Evolutionary conservation across 1,140 invertebrate genomes (phyloP), one percentile per base, ranked within the genome.

Genomic region (Drosophila ficusphila): DNA sequence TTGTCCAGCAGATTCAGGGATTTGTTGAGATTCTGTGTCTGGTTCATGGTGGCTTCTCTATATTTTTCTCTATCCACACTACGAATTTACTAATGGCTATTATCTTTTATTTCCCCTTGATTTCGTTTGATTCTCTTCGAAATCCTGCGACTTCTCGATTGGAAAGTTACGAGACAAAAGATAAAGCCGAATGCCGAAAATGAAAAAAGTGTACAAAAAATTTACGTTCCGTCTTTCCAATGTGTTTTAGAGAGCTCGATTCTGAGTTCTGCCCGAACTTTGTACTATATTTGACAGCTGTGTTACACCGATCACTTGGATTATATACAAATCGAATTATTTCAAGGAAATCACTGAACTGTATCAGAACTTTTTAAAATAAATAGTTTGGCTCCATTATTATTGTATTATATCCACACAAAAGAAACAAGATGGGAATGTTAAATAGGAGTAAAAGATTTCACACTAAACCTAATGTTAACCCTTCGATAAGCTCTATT

Each of bases 1-100:
- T 74, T 82, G 7, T 46, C 21, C 21, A 82, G 12, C 12, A 82
- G 48, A 27, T 67, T 52, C 11, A 82, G n/a, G 1, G 48, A 4
- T 3, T 33, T 38, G 1, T 23, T 3, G 1, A 31, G 64, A 2
- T 31, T 39, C n/a, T 23, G 39, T 23, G 19, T 29, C 21, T 3
- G 11, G n/a, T 4, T 23, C 14, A 27, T 38, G 23, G 11, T 39
- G 23, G 21, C 23, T 14, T 44, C 7, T 12, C 3, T 12, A 0
- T 27, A 21, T 2, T 12, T 4, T 44, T 19, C 25, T 42, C 12
- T 4, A 6, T 25, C 21, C 14, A 16, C 12, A 27, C 42, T 27
- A 1, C 12, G 8, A 46, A 46, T 46, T 44, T 46, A 16, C 6
- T 6, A 11, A 21, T 12, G 39, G 11, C 39, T 21, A 16, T 14